Conservation (phyloP, 1,140 invertebrate genomes). For the Diorhabda carinulata region DNA sequence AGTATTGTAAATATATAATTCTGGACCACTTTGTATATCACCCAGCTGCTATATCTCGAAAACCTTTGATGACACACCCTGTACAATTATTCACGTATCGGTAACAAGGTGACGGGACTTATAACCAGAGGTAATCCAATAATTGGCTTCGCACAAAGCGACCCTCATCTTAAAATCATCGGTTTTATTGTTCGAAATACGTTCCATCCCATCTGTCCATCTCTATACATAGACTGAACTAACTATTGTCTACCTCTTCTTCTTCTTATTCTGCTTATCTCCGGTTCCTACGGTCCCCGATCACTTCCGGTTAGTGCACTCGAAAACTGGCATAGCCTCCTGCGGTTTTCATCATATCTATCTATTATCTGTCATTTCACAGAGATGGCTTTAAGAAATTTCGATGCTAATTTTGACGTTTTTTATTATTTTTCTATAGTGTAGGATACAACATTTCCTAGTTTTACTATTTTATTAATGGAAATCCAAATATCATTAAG, state of each 20-base stretch:
- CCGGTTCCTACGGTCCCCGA: slow-evolving; percentile 41
- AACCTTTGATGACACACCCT: no score
- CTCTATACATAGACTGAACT: slow-evolving; percentile 25
- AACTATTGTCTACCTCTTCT: slow-evolving; percentile 45
- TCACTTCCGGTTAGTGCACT: slow-evolving; percentile 45
- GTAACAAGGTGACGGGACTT: not conserved
- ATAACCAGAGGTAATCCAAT: not conserved
- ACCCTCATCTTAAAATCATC: not conserved
- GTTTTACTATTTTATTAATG: not conserved
- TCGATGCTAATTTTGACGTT: no score
- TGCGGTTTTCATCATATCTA: slow-evolving; percentile 37
- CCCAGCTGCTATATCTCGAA: no score
- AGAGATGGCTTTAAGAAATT: not conserved
- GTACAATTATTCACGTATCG: not conserved
- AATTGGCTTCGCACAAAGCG: not conserved
- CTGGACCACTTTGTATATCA: no score
- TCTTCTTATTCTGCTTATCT: slow-evolving; percentile 46
- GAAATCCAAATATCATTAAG: no score
- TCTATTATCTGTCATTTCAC: slow-evolving; percentile 32
- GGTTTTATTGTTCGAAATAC: slow-evolving; percentile 38
- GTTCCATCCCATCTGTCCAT: slow-evolving; percentile 37
- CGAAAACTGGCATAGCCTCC: slow-evolving; percentile 40
- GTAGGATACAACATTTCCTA: not conserved
- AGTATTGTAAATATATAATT: no score
- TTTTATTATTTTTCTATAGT: not conserved